Evolutionary conservation across 1,140 invertebrate species (phyloP).

Genomic region (Colletes latitarsis): DNA sequence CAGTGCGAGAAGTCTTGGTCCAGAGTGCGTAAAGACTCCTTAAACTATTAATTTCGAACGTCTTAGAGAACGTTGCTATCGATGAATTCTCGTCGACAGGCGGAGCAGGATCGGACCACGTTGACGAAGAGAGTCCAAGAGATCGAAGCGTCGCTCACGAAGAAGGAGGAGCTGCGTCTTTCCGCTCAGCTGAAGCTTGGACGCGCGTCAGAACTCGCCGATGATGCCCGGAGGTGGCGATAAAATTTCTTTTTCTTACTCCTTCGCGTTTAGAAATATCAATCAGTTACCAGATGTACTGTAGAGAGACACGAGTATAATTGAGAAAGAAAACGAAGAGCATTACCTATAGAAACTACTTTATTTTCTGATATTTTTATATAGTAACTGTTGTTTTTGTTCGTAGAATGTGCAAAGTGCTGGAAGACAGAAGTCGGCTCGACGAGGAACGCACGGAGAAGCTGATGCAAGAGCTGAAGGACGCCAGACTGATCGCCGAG

Average conservation of each 20-base stretch:
- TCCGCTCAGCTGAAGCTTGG: constrained; percentile 87
- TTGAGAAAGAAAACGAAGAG: too few species aligned
- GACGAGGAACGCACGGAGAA: constrained; percentile 90
- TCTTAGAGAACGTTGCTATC: not conserved
- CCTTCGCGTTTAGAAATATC: not conserved
- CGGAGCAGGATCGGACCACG: constrained; percentile 89
- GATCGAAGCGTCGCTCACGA: constrained; percentile 89
- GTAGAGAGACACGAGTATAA: too few species aligned
- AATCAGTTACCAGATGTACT: too few species aligned
- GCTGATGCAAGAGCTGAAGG: constrained; percentile 88
- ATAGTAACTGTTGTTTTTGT: not conserved
- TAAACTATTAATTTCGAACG: not conserved
- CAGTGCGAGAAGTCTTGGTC: constrained; percentile 85
- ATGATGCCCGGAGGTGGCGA: constrained; percentile 89
- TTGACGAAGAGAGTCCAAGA: constrained; percentile 90
- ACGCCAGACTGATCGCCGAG: constrained; percentile 89
- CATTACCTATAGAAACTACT: too few species aligned
- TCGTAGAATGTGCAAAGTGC: constrained; percentile 89
- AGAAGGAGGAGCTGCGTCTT: constrained; percentile 89
- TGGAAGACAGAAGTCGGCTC: constrained; percentile 88
- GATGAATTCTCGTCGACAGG: constrained; percentile 78
- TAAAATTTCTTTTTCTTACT: not conserved
- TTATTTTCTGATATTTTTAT: too few species aligned
- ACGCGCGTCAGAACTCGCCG: constrained; percentile 90
- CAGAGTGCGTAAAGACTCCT: constrained; percentile 64